Conservation (phyloP, 2,888 invertebrate genomes). For the Noctua janthina region DNA sequence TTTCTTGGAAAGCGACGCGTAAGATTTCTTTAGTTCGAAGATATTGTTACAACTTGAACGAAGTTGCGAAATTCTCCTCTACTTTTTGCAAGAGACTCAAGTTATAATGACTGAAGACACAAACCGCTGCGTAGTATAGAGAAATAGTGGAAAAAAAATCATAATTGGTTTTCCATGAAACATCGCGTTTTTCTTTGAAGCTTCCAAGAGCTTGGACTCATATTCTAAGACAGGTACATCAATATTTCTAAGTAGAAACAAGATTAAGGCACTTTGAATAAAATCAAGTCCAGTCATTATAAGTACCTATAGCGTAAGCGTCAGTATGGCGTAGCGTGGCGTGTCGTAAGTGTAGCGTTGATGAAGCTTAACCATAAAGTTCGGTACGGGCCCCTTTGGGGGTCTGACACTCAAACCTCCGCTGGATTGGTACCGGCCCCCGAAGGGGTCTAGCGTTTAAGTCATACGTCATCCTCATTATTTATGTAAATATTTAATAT, state of each 20-base stretch:
- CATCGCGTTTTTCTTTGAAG: background rate
- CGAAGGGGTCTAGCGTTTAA: too few relatives aligned
- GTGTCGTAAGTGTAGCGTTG: background rate
- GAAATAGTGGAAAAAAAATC: background rate
- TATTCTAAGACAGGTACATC: background rate
- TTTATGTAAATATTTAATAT: too few relatives aligned
- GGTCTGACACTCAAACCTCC: too few relatives aligned
- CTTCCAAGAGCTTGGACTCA: background rate
- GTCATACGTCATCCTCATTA: too few relatives aligned
- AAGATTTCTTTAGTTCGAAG: background rate
- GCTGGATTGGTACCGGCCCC: too few relatives aligned
- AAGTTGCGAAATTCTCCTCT: constrained; percentile 5
- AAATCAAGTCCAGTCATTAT: background rate
- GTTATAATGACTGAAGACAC: constrained; percentile 3
- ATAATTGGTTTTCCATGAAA: background rate
- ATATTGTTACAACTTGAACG: background rate
- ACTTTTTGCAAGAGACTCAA: background rate
- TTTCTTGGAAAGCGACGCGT: background rate
- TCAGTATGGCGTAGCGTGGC: too few relatives aligned
- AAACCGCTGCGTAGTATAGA: background rate
- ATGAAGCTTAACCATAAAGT: too few relatives aligned
- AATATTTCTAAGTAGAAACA: background rate
- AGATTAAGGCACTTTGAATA: background rate
- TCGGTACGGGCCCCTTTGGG: too few relatives aligned
- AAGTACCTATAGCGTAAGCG: background rate